Evolutionary conservation across 2,888 invertebrate species (phyloP).

Genomic region (Trissolcus brochymenae): DNA sequence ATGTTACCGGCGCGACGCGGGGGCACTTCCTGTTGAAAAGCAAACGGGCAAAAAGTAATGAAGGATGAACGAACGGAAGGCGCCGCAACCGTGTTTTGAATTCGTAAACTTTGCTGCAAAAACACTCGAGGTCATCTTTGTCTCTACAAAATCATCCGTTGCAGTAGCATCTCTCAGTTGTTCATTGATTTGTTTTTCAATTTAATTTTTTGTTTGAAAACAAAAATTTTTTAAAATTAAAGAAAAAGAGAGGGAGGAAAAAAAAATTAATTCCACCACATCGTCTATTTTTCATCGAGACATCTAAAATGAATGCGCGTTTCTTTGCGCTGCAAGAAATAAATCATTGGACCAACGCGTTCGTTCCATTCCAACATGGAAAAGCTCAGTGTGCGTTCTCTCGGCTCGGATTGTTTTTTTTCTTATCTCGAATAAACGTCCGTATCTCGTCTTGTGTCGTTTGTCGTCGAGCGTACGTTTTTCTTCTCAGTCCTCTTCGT

Average conservation of each 20-base stretch:
- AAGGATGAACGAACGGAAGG: conserved; percentile 72
- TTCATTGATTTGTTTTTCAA: too few relatives aligned
- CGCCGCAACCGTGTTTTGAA: conserved; percentile 69
- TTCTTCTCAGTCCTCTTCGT: conserved; percentile 24
- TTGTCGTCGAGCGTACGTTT: conserved; percentile 30
- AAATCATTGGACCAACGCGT: conserved; percentile 56
- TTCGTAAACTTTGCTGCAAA: conserved; percentile 61
- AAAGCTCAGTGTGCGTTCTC: conserved; percentile 53
- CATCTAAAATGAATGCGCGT: conserved; percentile 39
- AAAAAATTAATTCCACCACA: conserved; percentile 31
- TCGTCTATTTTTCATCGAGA: conserved; percentile 42
- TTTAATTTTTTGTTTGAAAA: too few relatives aligned
- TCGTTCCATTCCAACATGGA: conserved; percentile 41
- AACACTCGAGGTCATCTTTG: conserved; percentile 24
- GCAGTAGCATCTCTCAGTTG: too few relatives aligned
- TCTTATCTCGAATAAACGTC: conserved; percentile 58
- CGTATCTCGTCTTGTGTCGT: conserved; percentile 52
- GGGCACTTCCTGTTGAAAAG: conserved; percentile 55
- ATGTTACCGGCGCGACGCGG: conserved; percentile 50
- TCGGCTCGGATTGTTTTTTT: conserved; percentile 41
- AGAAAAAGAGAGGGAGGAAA: background rate
- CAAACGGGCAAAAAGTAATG: conserved; percentile 46
- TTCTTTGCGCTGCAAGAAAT: conserved; percentile 52
- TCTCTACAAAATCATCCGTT: too few relatives aligned
- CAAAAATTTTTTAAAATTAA: too few relatives aligned